Evolutionary conservation across 2,888 invertebrate species (phyloP), one percentile per base, ranked within the genome.

Genomic region (Agonopterix subpropinquella): DNA sequence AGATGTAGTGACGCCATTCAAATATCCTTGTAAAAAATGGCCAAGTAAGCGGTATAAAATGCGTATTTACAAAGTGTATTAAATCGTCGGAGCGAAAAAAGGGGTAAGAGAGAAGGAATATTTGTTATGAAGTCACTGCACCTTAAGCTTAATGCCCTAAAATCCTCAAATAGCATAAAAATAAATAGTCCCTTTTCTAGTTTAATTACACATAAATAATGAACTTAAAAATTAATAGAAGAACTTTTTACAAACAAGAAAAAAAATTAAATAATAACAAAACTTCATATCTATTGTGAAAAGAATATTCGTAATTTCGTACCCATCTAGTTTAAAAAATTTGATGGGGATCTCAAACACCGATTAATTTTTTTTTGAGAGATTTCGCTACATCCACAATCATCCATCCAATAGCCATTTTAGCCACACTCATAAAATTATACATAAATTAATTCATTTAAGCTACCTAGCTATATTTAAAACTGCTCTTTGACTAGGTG

Each of bases 401-500:
- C 84, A 80, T 79, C 55, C 77, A 60, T 76, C 70, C 72, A 67
- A 76, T 71, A 28, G 28, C 28, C 28, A 28, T 28, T 28, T 28
- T 72, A 72, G 68, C 64, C 70, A 73, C 77, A 75, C 78, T 73
- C 71, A 66, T 73, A 75, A 72, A 72, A 68, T 71, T 68, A 68
- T 71, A 74, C 60, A 77, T 78, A 73, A 75, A 77, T 78, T 76
- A 67, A 74, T 73, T 62, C 56, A 57, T 54, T 67, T 67, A 73
- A 64, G 61, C 65, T 81, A 83, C 70, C 79, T 83, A 83, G 76
- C 67, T 76, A 74, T 70, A 67, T 77, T 28, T 79, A 81, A 82
- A 83, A 82, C 80, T 84, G 86, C 67, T 70, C 66, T 77, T 69
- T 87, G 87, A 87, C 87, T 86, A 87, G 86, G 80, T 80, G 78